Evolutionary conservation across 2,888 invertebrate genomes (phyloP).

Genomic region (Salpingus planirostris): DNA sequence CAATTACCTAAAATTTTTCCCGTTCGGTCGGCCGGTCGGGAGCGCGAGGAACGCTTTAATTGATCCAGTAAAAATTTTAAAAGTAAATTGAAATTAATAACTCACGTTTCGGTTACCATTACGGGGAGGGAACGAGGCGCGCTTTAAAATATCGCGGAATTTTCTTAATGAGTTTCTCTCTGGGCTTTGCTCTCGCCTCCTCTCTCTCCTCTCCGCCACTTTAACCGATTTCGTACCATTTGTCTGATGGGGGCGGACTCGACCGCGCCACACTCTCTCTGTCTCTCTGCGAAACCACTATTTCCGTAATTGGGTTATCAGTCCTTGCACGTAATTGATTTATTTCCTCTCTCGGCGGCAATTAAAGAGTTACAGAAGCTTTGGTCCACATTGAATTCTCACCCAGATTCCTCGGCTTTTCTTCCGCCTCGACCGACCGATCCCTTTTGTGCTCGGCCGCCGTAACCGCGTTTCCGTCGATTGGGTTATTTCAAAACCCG

Average conservation of each 20-base stretch:
- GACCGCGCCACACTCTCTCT: conserved; percentile 14
- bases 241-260: conserved; percentile 17
- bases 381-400: conserved; percentile 11
- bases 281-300: conserved; percentile 18
- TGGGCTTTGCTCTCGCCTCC: conserved; percentile 18
- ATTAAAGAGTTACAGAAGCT: conserved; percentile 23
- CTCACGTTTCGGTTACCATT: conserved; percentile 12
- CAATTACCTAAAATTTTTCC: conserved; percentile 10
- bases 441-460: no score
- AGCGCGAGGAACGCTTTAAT: conserved; percentile 11
- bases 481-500: no score
- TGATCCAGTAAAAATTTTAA: conserved; percentile 8
- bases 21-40: no score
- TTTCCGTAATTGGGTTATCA: conserved; percentile 30
- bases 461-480: no score
- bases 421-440: no score
- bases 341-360: conserved; percentile 27
- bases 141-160: conserved; percentile 18
- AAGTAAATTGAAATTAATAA: conserved; percentile 17
- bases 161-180: conserved; percentile 20
- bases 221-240: conserved; percentile 23
- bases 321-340: conserved; percentile 35
- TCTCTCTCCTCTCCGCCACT: no score
- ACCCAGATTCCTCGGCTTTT: no score
- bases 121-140: no score